Percentiles rank a stretch among this genome's conserved stretches.
phyloP scores from a whole-genome alignment of 2,113 vertebrate species.

The Phrynocephalus versicolor region DNA sequence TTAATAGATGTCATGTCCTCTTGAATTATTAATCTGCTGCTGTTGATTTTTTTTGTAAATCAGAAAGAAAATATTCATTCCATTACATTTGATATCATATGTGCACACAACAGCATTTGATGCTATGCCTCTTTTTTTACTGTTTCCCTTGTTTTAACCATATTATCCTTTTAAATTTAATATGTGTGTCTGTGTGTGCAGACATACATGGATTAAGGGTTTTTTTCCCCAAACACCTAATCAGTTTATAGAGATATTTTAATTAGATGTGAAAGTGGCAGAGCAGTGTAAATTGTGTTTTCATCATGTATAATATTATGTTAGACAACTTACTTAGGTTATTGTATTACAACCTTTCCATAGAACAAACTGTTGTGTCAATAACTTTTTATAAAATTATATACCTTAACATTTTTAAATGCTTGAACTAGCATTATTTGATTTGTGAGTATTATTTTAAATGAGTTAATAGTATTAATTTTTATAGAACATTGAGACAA shows the following conservation, averaged over 20 bases:
- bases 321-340: conserved; percentile 9
- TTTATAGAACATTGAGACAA: conserved; percentile 15
- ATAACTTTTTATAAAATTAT: conserved; percentile 3
- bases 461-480: neutral
- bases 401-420: conserved; percentile 19
- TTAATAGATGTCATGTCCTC: conserved; percentile 9
- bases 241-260: conserved; percentile 4
- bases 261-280: neutral
- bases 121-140: neutral
- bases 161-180: neutral
- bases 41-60: neutral
- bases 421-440: neutral
- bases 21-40: neutral
- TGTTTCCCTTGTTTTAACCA: conserved; percentile 18
- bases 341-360: neutral
- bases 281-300: neutral
- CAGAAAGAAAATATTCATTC: neutral
- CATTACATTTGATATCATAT: neutral
- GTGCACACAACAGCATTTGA: neutral
- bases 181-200: too few relatives aligned
- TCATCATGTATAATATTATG: conserved; percentile 25
- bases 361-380: neutral
- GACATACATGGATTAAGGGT: fast-evolving
- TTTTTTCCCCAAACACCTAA: conserved; percentile 23
- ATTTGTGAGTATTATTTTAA: neutral